Evolutionary conservation across 2,113 vertebrate species (phyloP).

Genomic region (Esox niger): DNA sequence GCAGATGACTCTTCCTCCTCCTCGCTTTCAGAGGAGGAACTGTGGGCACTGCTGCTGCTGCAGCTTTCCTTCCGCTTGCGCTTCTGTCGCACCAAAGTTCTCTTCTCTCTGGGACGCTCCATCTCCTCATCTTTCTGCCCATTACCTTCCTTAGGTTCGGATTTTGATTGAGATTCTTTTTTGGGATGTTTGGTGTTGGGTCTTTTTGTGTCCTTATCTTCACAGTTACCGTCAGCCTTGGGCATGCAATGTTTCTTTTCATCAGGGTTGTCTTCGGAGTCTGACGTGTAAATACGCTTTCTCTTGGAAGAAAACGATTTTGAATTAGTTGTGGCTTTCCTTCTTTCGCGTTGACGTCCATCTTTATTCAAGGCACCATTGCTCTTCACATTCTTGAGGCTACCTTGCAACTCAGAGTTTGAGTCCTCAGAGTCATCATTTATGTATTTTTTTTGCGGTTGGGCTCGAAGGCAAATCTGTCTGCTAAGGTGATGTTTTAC

Average conservation of each 20-base stretch:
- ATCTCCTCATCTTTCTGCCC: conserved; percentile 22
- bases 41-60: conserved; percentile 52
- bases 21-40: conserved; percentile 57
- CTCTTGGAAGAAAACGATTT: conserved; percentile 57
- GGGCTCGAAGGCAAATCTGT: conserved; percentile 48
- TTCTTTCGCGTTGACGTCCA: background rate
- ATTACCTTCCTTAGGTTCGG: conserved; percentile 24
- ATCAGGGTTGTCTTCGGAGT: conserved; percentile 58
- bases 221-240: conserved; percentile 44
- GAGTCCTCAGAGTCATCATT: conserved; percentile 68
- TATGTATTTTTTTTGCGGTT: conserved; percentile 71
- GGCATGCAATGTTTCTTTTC: conserved; percentile 14
- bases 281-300: conserved; percentile 66
- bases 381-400: conserved; percentile 38
- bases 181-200: conserved; percentile 34
- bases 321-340: conserved; percentile 27
- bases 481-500: conserved; percentile 35
- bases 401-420: conserved; percentile 27
- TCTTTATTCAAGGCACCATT: conserved; percentile 26
- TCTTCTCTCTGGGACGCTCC: conserved; percentile 22
- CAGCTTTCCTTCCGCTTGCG: conserved; percentile 50
- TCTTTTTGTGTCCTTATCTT: background rate
- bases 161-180: conserved; percentile 25
- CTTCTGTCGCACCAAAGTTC: conserved; percentile 27
- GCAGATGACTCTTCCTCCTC: conserved; percentile 52